Conservation (phyloP, 2,888 invertebrate species). For the Lasioglossum morio region DNA sequence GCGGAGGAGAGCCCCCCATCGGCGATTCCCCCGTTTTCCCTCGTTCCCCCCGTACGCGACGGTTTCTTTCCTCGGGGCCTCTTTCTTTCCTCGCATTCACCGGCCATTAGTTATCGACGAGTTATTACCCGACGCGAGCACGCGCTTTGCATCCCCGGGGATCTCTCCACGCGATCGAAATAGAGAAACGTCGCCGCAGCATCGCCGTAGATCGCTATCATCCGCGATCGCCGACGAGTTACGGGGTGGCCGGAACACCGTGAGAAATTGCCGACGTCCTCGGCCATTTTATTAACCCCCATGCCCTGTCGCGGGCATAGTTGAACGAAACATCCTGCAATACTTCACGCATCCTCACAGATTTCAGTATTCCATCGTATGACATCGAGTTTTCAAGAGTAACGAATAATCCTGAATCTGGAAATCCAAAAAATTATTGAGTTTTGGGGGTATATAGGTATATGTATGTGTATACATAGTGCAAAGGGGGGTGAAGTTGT, state of each 20-base stretch:
- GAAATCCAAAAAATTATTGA: background rate
- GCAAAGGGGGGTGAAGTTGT: too few species aligned
- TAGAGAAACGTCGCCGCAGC: conserved; percentile 24
- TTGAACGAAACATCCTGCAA: background rate
- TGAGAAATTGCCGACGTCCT: background rate
- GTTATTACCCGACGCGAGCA: conserved; percentile 67
- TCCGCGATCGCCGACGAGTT: background rate
- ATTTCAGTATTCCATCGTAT: background rate
- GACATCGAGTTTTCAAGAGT: too few species aligned
- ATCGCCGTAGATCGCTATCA: conserved; percentile 31
- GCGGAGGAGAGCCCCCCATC: conserved; percentile 46
- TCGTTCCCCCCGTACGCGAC: background rate
- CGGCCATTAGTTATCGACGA: conserved; percentile 71
- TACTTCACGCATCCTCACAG: background rate
- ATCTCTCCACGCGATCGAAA: conserved; percentile 52
- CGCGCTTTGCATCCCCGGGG: conserved; percentile 41
- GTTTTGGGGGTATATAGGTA: background rate
- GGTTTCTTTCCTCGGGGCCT: conserved; percentile 4
- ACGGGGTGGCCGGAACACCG: background rate
- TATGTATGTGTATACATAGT: too few species aligned
- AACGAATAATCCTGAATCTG: background rate
- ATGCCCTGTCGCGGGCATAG: background rate
- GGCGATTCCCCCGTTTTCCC: conserved; percentile 32
- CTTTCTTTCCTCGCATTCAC: conserved; percentile 30
- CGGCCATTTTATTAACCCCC: background rate